Conservation (phyloP, 1,140 invertebrate species). For the Arctopsyche grandis region DNA sequence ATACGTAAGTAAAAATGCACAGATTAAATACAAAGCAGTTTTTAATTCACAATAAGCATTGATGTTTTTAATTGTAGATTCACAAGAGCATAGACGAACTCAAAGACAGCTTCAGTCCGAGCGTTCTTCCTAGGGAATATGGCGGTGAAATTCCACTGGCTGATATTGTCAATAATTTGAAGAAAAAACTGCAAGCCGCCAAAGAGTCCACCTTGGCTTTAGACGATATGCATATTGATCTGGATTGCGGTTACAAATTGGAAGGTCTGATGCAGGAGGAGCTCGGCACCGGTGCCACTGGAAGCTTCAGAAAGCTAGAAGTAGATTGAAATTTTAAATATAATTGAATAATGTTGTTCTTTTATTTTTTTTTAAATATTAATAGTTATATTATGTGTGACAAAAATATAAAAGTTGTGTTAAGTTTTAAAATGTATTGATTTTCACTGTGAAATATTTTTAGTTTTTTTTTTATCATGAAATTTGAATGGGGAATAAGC, state of each 20-base stretch:
- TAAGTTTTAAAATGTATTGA: too few species aligned
- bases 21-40: background rate
- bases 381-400: too few species aligned
- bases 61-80: conserved; percentile 66
- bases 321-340: conserved; percentile 71
- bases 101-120: conserved; percentile 73
- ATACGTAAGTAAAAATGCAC: conserved; percentile 67
- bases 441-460: too few species aligned
- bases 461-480: too few species aligned
- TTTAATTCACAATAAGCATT: background rate
- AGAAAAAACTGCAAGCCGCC: conserved; percentile 72
- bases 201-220: conserved; percentile 75
- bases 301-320: conserved; percentile 83
- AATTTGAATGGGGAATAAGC: too few species aligned
- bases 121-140: conserved; percentile 86
- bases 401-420: too few species aligned
- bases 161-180: conserved; percentile 83
- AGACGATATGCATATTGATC: conserved; percentile 82
- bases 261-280: conserved; percentile 73
- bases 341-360: background rate
- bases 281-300: conserved; percentile 74
- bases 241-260: conserved; percentile 71
- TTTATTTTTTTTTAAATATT: too few species aligned
- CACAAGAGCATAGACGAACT: conserved; percentile 78
- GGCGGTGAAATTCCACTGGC: conserved; percentile 80